Percentiles rank a stretch among this genome's conserved stretches.
phyloP scores from a whole-genome alignment of 2,797 vertebrate species.

The Leptodactylus fallax region DNA sequence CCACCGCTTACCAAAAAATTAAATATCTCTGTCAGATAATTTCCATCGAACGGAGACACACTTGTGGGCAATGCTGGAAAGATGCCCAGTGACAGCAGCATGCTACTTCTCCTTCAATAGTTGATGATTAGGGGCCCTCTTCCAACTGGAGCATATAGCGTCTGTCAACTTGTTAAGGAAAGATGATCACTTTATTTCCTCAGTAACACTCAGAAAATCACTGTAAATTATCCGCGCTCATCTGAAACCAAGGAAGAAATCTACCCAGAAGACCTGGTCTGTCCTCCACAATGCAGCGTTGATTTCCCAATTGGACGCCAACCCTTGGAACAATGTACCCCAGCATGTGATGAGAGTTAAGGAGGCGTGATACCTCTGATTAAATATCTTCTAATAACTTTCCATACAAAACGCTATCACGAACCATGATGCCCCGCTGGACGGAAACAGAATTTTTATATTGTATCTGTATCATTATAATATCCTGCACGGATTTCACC shows the following conservation, averaged over 20 bases:
- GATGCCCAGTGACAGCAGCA: conserved; percentile 25
- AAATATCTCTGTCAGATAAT: neutral
- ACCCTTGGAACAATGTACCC: conserved; percentile 33
- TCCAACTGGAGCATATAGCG: conserved; percentile 27
- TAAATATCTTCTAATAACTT: conserved; percentile 36
- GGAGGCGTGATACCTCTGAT: conserved; percentile 1
- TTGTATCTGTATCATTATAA: neutral
- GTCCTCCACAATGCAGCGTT: conserved; percentile 33
- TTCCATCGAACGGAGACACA: neutral
- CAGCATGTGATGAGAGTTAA: conserved; percentile 37
- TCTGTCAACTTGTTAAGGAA: conserved; percentile 44
- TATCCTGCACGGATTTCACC: neutral
- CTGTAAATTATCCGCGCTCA: conserved; percentile 32
- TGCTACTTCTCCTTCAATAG: conserved; percentile 30
- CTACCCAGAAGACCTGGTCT: conserved; percentile 9
- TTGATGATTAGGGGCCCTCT: conserved; percentile 30
- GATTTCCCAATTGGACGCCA: conserved; percentile 41
- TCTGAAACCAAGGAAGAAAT: conserved; percentile 4
- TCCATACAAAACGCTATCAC: neutral
- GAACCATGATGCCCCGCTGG: neutral
- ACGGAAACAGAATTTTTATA: neutral
- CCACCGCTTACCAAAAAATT: neutral
- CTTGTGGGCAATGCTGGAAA: conserved; percentile 26
- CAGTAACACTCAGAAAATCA: conserved; percentile 26
- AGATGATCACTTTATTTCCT: conserved; percentile 43